These are phyloP conservation scores for Ameiurus melas DNA, from an alignment of 2,113 vertebrate species.

Conservation along the genomic window DNA sequence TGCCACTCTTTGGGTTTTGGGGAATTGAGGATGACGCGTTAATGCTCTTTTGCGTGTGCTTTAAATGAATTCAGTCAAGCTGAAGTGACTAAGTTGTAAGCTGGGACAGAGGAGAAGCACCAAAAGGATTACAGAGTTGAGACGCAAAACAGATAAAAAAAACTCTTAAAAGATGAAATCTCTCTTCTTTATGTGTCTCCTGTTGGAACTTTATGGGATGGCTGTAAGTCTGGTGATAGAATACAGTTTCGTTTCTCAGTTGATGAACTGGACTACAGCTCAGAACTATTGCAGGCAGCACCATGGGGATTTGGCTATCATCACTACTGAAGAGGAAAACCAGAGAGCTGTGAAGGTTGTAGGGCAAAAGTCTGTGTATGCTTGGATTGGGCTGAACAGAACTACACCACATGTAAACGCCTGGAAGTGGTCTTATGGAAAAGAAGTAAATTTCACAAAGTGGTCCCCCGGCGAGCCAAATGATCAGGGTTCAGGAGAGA, in stretches of 20 bases:
- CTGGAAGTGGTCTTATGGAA: too few species aligned
- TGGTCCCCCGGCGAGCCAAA: too few species aligned
- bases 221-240: background rate
- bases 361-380: background rate
- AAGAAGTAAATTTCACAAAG: too few species aligned
- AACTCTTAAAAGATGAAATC: too few species aligned
- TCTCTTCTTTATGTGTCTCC: background rate
- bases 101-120: too few species aligned
- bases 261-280: background rate
- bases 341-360: background rate
- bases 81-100: background rate
- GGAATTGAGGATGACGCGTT: too few species aligned
- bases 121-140: background rate
- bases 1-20: too few species aligned
- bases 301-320: background rate
- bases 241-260: background rate
- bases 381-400: constrained; percentile 37
- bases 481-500: too few species aligned
- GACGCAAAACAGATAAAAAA: too few species aligned
- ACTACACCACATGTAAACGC: too few species aligned
- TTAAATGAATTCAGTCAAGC: background rate
- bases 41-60: background rate
- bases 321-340: background rate
- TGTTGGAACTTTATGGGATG: background rate
- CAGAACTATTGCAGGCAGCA: background rate